phyloP scores from a whole-genome alignment of 92 coral and sea anemone genomes.

The Epizoanthus fatuus region DNA sequence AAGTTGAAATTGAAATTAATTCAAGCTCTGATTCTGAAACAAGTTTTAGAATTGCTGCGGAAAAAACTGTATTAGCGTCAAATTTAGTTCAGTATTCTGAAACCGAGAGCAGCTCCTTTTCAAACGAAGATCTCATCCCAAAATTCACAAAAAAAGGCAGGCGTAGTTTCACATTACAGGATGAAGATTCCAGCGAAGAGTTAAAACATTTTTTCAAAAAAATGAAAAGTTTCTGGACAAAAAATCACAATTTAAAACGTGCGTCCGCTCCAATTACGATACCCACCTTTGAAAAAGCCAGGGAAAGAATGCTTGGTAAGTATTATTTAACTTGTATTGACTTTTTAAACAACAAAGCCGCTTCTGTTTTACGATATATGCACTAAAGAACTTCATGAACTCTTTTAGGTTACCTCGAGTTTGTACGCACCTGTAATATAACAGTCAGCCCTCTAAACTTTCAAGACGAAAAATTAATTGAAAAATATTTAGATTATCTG shows the following conservation, averaged over 20 bases:
- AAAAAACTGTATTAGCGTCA: too few species aligned
- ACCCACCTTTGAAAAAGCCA: conserved; percentile 19
- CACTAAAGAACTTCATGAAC: neutral
- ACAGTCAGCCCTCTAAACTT: neutral
- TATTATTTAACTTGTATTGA: neutral
- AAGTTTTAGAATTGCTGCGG: too few species aligned
- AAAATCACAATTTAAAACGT: conserved; percentile 12
- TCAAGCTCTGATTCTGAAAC: too few species aligned
- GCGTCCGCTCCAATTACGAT: conserved; percentile 8
- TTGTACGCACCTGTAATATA: neutral
- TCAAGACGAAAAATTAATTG: neutral
- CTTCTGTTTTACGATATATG: neutral
- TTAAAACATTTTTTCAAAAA: conserved; percentile 3
- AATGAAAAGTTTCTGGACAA: conserved; percentile 21
- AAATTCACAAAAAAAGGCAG: too few species aligned
- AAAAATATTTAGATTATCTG: neutral
- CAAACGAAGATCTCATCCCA: neutral
- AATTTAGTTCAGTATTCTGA: too few species aligned
- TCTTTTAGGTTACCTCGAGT: neutral
- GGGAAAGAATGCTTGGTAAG: conserved; percentile 15
- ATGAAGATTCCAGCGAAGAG: neutral
- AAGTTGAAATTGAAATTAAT: too few species aligned
- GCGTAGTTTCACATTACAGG: too few species aligned
- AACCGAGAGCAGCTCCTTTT: too few species aligned
- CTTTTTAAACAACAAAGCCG: neutral